Evolutionary conservation across 1,140 invertebrate species (phyloP).

Genomic region (Medauroidea extradentata): DNA sequence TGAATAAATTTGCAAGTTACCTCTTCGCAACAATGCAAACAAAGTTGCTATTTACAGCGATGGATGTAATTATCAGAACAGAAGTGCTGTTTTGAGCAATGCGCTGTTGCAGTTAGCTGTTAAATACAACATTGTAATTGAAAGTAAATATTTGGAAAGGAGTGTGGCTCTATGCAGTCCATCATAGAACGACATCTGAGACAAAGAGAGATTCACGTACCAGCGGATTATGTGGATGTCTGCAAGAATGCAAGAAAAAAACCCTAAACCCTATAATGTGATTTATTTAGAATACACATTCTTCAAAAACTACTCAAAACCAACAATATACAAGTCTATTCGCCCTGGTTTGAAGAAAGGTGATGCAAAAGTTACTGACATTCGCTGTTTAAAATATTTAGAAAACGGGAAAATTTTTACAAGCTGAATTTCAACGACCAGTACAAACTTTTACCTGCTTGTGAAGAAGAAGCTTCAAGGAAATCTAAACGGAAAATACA

Average conservation of each 20-base stretch:
- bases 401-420: slow-evolving; percentile 29
- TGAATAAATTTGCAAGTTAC: slow-evolving; percentile 15
- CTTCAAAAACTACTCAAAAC: slow-evolving; percentile 19
- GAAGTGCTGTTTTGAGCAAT: slow-evolving; percentile 29
- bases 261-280: slow-evolving; percentile 18
- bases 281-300: slow-evolving; percentile 12
- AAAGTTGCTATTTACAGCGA: slow-evolving; percentile 23
- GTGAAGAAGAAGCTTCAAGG: neutral
- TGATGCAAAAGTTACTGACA: slow-evolving; percentile 31
- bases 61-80: slow-evolving; percentile 7
- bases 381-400: slow-evolving; percentile 28
- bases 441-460: neutral
- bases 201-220: slow-evolving; percentile 18
- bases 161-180: slow-evolving; percentile 9
- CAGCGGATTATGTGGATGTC: slow-evolving; percentile 19
- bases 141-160: slow-evolving; percentile 32
- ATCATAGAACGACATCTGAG: slow-evolving; percentile 10
- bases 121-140: slow-evolving; percentile 19
- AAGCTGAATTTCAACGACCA: slow-evolving; percentile 26
- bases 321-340: slow-evolving; percentile 21
- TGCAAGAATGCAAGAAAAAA: slow-evolving; percentile 9
- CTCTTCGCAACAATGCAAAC: neutral
- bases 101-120: slow-evolving; percentile 19
- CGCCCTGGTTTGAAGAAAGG: slow-evolving; percentile 28
- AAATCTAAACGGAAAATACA: neutral